Evolutionary conservation across 2,797 vertebrate genomes (phyloP).

Genomic region (Mastacembelus armatus): DNA sequence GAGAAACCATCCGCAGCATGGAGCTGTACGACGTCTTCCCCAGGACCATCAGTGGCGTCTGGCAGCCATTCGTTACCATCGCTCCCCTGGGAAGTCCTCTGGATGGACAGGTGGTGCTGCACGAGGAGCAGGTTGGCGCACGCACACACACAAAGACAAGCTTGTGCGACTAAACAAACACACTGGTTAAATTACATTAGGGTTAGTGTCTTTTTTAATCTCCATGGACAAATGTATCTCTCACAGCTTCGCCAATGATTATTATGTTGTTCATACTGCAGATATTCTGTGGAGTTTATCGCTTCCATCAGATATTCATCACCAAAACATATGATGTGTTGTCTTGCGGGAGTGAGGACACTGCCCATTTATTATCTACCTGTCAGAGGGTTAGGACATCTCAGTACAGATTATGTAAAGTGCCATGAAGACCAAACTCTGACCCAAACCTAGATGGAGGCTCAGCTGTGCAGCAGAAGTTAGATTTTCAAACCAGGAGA

Average conservation of each 20-base stretch:
- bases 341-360: too few relatives aligned
- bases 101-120: conserved; percentile 92
- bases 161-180: background rate
- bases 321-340: too few relatives aligned
- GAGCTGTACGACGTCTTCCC: conserved; percentile 95
- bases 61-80: conserved; percentile 92
- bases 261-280: background rate
- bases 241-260: background rate
- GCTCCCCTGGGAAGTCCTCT: conserved; percentile 91
- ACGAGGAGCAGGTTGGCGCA: conserved; percentile 93
- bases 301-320: background rate
- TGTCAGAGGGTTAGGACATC: too few relatives aligned
- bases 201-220: background rate
- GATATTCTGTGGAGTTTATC: too few relatives aligned
- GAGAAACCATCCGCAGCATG: conserved; percentile 84
- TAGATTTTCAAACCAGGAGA: too few relatives aligned
- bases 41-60: conserved; percentile 86
- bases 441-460: too few relatives aligned
- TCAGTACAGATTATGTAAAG: too few relatives aligned
- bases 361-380: too few relatives aligned
- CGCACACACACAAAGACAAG: background rate
- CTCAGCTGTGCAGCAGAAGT: too few relatives aligned
- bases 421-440: too few relatives aligned
- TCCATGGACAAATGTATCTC: background rate
- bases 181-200: background rate